phyloP scores from a whole-genome alignment of 2,113 vertebrate species.

The Lagopus leucura region DNA sequence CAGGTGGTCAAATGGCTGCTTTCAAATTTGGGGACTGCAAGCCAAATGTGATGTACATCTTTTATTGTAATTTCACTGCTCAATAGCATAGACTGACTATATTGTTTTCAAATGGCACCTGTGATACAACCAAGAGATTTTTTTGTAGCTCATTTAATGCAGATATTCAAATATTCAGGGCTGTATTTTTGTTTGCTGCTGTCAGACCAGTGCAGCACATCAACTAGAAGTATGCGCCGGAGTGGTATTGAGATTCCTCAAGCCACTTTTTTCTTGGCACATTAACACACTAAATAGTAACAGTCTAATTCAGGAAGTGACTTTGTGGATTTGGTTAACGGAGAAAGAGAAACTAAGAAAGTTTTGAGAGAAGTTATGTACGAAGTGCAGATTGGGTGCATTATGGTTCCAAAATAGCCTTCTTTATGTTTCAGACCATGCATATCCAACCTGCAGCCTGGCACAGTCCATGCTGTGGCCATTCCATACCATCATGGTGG shows the following conservation, averaged over 20 bases:
- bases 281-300: not conserved
- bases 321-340: not conserved
- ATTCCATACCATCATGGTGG: too few relatives aligned
- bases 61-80: not conserved
- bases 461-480: too few relatives aligned
- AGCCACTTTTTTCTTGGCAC: not conserved
- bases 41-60: not conserved
- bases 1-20: constrained; percentile 4
- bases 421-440: not conserved
- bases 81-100: not conserved
- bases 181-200: not conserved
- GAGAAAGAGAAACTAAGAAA: not conserved
- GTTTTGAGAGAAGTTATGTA: not conserved
- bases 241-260: not conserved
- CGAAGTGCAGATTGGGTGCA: not conserved
- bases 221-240: not conserved
- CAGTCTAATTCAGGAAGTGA: not conserved
- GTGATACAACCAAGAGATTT: not conserved
- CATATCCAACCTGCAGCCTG: too few relatives aligned
- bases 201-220: not conserved
- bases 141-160: not conserved
- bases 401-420: not conserved
- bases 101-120: not conserved
- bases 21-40: not conserved
- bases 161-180: not conserved